Evolutionary conservation across 2,888 invertebrate species (phyloP).

Genomic region (Lumbricus terrestris): DNA sequence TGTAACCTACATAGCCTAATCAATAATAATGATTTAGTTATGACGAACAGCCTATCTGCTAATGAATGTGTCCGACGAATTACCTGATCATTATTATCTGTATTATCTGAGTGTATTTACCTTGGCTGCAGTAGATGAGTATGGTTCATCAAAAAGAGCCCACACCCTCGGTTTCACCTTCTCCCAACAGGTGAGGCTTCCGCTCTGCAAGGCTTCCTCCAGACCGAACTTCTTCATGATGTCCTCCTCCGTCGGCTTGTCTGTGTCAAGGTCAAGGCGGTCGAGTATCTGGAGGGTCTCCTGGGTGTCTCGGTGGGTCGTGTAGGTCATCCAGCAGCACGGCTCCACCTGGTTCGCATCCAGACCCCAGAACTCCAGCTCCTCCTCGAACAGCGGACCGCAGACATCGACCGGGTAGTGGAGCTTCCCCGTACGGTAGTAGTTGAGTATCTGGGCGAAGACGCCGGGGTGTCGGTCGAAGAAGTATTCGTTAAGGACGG

Average conservation of each 20-base stretch:
- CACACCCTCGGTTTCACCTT: constrained; percentile 27
- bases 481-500: constrained; percentile 98
- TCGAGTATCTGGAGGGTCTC: constrained; percentile 97
- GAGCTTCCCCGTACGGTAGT: constrained; percentile 95
- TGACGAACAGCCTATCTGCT: no score
- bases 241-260: constrained; percentile 30
- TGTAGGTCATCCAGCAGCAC: constrained; percentile 99
- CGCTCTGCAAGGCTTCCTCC: constrained; percentile 21
- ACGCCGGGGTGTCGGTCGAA: constrained; percentile 93
- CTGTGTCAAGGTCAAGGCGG: constrained; percentile 90
- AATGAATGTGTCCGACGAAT: not conserved
- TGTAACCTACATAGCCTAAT: no score
- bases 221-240: constrained; percentile 31
- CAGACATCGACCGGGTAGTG: constrained; percentile 99
- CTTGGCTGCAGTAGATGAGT: constrained; percentile 30
- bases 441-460: constrained; percentile 90
- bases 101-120: constrained; percentile 39
- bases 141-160: constrained; percentile 33
- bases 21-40: no score
- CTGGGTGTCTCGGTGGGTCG: constrained; percentile 83
- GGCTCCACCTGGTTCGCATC: constrained; percentile 97
- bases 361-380: constrained; percentile 88
- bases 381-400: constrained; percentile 97
- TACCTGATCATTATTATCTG: not conserved
- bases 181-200: constrained; percentile 20